Base-by-base conservation (phyloP, 2,797 vertebrate genomes). In the Cephalopachus bancanus region DNA sequence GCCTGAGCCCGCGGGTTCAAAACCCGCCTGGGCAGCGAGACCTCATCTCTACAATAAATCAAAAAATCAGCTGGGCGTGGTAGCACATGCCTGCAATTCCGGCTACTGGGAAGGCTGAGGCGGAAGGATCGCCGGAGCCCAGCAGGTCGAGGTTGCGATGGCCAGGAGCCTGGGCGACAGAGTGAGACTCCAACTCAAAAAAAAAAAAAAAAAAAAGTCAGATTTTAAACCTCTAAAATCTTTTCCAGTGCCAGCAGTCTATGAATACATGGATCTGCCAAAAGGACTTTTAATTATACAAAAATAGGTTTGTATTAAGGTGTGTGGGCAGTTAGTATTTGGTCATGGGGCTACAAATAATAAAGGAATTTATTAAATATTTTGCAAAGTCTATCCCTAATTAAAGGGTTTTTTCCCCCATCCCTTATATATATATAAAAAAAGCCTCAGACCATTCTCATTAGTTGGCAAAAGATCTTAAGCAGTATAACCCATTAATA, bases 211-310 rank as follows among this genome's bases (percentile, higher is more conserved):
- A 37, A 37, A 44, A 44, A 44, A 44, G 44, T 44, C 44, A 44
- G 24, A 69, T 72, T 93, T 67, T 78, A 75, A 86, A 86, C 55
- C 79, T 83, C 95, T 93, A 49, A 88, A 93, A 89, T 69, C 30
- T 9, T 76, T 84, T 96, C 69, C 2, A 0, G n/a, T 7, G 93
- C 51, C 75, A 83, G 83, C 10, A 74, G 15, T 62, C 76, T 91
- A 75, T 81, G 37, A 78, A 72, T 74, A 62, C 51, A 83, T 37
- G 37, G 69, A 76, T 75, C 85, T 96, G 84, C 65, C 90, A 84
- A 96, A 89, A 72, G 6, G 37, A 91, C 69, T 91, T 96, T 95
- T 95, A 96, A 96, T 94, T 78, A 94, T 64, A 44, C 37, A 97
- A 93, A 64, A 95, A 93, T 14, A 91, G 65, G 93, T 76, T 15